Conservation (phyloP, 2,888 invertebrate species). For the Xestoiulus laeticollis region DNA sequence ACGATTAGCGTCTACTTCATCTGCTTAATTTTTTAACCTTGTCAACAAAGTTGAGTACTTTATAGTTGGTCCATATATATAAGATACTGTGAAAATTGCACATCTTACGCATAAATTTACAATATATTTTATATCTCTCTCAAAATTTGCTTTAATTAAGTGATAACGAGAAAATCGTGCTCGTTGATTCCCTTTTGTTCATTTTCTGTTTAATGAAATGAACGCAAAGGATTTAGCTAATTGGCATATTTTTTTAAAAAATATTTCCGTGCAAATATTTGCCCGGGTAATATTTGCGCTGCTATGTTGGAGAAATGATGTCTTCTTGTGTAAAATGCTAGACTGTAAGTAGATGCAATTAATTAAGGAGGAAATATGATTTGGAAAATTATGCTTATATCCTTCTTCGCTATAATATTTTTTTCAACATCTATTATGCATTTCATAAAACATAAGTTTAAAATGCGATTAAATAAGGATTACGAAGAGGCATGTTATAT, state of each 20-base stretch:
- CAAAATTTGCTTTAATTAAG: neutral
- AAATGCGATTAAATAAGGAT: no score
- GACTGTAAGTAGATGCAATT: neutral
- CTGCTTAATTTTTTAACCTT: conserved; percentile 40
- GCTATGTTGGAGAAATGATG: neutral
- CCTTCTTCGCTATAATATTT: no score
- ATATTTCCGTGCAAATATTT: conserved; percentile 19
- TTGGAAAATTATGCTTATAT: no score
- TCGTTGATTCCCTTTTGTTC: neutral
- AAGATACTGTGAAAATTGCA: neutral
- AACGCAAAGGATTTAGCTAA: neutral
- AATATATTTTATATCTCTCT: neutral
- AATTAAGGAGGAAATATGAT: no score
- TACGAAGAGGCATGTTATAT: no score
- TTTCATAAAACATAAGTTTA: no score
- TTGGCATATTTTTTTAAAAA: conserved; percentile 9
- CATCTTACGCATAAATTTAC: neutral
- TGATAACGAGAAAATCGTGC: neutral
- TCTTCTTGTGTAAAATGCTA: neutral
- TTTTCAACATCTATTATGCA: no score
- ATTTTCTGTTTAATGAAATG: neutral
- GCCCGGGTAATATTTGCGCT: neutral
- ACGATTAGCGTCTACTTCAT: conserved; percentile 38
- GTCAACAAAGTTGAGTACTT: conserved; percentile 24
- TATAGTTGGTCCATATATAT: no score